A percentile compares a stretch with the other conserved stretches of the same genome.
Conservation (phyloP, 2,888 invertebrate genomes). For the Coenonympha glycerion region DNA sequence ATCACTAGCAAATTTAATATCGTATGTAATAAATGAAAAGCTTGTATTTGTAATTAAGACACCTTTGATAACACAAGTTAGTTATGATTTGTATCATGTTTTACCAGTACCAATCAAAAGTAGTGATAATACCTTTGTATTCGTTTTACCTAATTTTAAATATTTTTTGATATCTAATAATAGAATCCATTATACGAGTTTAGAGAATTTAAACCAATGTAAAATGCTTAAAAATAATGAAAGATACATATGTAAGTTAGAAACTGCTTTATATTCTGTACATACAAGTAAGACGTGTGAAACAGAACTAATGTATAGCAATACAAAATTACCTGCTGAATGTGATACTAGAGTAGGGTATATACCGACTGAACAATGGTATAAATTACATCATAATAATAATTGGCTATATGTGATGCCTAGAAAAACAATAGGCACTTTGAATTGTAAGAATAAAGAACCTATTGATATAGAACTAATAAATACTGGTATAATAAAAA, state of each 20-base stretch:
- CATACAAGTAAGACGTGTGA: slow-evolving; percentile 26
- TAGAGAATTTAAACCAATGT: slow-evolving; percentile 23
- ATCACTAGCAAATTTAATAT: slow-evolving; percentile 13
- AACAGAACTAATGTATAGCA: slow-evolving; percentile 26
- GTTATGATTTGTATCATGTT: slow-evolving; percentile 25
- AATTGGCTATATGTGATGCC: not conserved
- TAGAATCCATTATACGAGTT: slow-evolving; percentile 1
- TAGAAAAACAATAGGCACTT: not conserved
- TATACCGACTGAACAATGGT: slow-evolving; percentile 24
- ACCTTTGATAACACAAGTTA: slow-evolving; percentile 21
- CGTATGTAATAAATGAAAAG: slow-evolving; percentile 23
- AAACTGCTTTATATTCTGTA: slow-evolving; percentile 24
- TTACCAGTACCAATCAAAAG: slow-evolving; percentile 23
- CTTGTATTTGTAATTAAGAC: slow-evolving; percentile 24
- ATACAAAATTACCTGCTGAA: slow-evolving; percentile 20
- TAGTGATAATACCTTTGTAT: slow-evolving; percentile 24
- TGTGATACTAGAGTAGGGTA: slow-evolving; percentile 25
- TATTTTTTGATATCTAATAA: slow-evolving; percentile 17
- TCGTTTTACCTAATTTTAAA: slow-evolving; percentile 27
- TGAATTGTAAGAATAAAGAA: not conserved
- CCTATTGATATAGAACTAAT: not conserved
- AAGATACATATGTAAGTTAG: slow-evolving; percentile 23
- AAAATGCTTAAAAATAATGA: slow-evolving; percentile 12
- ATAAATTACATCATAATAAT: not conserved
- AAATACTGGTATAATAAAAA: not conserved